Conservation (phyloP, 2,888 invertebrate genomes). For the Dromius quadrimaculatus region DNA sequence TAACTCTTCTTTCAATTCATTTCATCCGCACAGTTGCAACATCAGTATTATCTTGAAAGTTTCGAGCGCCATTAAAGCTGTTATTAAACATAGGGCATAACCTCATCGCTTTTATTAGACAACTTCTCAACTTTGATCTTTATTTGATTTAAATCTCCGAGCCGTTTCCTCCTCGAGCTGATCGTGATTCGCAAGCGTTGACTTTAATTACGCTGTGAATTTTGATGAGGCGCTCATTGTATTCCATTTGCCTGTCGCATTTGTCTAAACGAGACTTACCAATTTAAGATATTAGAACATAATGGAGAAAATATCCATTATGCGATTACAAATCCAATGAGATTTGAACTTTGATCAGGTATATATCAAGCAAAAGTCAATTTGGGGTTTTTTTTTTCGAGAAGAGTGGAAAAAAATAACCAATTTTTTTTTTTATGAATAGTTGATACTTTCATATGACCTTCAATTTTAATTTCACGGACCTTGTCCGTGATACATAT, state of each 20-base stretch:
- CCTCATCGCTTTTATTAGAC: slow-evolving; percentile 42
- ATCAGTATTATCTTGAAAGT: slow-evolving; percentile 33
- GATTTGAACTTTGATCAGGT: background rate
- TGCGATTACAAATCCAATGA: background rate
- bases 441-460: no score
- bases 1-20: slow-evolving; percentile 26
- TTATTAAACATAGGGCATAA: slow-evolving; percentile 29
- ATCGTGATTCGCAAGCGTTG: slow-evolving; percentile 30
- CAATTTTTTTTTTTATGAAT: no score
- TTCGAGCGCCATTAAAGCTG: slow-evolving; percentile 22
- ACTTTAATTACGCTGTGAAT: slow-evolving; percentile 46
- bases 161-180: slow-evolving; percentile 21
- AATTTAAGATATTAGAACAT: background rate
- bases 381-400: no score
- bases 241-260: background rate
- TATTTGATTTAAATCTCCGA: slow-evolving; percentile 48
- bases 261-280: background rate
- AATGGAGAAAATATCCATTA: background rate
- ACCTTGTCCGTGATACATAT: no score
- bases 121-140: slow-evolving; percentile 43
- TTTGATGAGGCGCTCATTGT: slow-evolving; percentile 35
- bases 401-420: no score
- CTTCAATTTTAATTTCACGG: no score
- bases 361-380: no score
- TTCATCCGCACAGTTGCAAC: slow-evolving; percentile 3